Percentiles rank a stretch among this genome's conserved stretches.
Evolutionary conservation across 2,113 vertebrate species (phyloP).

Genomic region (Misgurnus anguillicaudatus): DNA sequence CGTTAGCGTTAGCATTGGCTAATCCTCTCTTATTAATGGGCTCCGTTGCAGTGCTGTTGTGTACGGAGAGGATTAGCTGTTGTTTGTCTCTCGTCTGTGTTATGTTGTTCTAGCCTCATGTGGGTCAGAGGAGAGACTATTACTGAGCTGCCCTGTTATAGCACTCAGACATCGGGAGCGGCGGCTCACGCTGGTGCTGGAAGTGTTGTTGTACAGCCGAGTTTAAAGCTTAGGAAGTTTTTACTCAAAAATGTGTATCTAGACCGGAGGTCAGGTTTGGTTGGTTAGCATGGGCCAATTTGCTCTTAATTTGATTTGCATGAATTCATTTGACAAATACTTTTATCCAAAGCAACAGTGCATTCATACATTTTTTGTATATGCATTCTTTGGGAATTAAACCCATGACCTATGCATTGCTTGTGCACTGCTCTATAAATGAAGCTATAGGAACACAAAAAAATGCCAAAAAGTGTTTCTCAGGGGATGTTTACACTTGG

Average conservation of each 20-base stretch:
- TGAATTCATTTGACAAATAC: no score
- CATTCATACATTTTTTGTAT: no score
- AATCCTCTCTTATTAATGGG: constrained; percentile 66
- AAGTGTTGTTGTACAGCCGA: constrained; percentile 1
- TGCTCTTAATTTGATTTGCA: not conserved
- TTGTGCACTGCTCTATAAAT: no score
- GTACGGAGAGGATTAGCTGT: constrained; percentile 67
- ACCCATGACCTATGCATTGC: no score
- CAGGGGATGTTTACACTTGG: no score
- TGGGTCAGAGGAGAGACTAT: constrained; percentile 54
- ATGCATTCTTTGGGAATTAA: no score
- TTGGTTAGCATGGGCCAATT: constrained; percentile 13
- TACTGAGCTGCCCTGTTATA: constrained; percentile 47
- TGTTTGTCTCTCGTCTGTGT: constrained; percentile 47
- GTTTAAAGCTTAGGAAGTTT: not conserved
- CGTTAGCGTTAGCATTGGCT: constrained; percentile 49
- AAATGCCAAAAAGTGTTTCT: no score
- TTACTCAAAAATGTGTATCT: constrained; percentile 32
- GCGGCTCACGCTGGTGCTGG: constrained; percentile 40
- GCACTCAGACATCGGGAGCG: constrained; percentile 41
- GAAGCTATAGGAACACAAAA: no score
- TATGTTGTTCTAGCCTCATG: constrained; percentile 63
- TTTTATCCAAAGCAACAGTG: no score
- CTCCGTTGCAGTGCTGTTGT: constrained; percentile 58
- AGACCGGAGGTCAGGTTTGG: constrained; percentile 54